phyloP scores from a whole-genome alignment of 2,888 invertebrate species.

The Chymomyza procnemis region DNA sequence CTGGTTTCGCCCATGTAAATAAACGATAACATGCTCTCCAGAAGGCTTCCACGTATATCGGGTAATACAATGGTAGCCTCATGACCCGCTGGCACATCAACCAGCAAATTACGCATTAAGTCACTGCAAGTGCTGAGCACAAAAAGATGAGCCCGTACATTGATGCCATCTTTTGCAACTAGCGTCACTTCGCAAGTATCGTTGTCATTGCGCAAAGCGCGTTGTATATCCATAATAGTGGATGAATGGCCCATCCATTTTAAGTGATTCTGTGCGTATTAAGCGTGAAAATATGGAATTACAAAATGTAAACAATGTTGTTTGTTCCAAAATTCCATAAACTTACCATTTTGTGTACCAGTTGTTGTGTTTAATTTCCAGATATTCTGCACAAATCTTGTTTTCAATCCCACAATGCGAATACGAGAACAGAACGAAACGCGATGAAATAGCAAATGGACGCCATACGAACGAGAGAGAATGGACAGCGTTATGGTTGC shows the following conservation, averaged over 20 bases:
- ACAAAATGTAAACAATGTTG: conserved; percentile 21
- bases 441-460: conserved; percentile 35
- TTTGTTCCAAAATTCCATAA: conserved; percentile 44
- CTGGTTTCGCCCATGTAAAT: conserved; percentile 77
- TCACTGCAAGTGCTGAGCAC: conserved; percentile 77
- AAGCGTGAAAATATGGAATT: not conserved
- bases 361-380: conserved; percentile 67
- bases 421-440: conserved; percentile 56
- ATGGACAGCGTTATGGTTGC: not conserved
- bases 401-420: conserved; percentile 29
- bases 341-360: conserved; percentile 60
- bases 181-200: conserved; percentile 75
- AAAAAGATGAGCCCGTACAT: conserved; percentile 76
- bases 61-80: conserved; percentile 76
- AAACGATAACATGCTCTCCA: conserved; percentile 76
- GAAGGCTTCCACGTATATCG: conserved; percentile 73
- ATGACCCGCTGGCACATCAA: conserved; percentile 70
- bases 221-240: conserved; percentile 77
- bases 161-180: conserved; percentile 70
- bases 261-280: conserved; percentile 68
- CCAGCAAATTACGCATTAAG: conserved; percentile 71
- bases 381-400: conserved; percentile 37
- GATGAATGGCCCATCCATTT: conserved; percentile 78
- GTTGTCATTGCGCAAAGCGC: conserved; percentile 67
- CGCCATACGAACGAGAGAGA: conserved; percentile 15